A percentile compares a stretch with the other conserved stretches of the same genome.
Evolutionary conservation across 2,113 vertebrate species (phyloP).

Genomic region (Nicator chloris): DNA sequence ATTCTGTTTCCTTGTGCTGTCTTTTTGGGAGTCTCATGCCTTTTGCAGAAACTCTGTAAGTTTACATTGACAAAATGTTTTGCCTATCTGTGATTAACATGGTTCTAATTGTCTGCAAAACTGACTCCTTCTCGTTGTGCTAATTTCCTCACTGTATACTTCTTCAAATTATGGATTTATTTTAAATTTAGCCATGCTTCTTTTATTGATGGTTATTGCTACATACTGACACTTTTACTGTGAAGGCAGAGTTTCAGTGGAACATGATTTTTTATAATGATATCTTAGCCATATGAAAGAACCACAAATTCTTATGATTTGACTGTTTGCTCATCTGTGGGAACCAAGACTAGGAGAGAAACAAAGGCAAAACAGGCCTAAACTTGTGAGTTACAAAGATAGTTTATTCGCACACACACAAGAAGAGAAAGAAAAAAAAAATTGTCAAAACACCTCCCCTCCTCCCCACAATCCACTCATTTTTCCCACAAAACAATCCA

Average conservation of each 20-base stretch:
- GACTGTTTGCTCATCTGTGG: no score
- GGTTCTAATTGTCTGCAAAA: not conserved
- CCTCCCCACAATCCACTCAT: no score
- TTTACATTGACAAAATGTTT: not conserved
- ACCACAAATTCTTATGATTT: no score
- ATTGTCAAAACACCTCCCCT: no score
- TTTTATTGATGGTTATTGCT: not conserved
- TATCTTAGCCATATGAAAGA: no score
- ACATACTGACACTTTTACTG: not conserved
- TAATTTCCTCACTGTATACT: not conserved
- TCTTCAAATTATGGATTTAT: not conserved
- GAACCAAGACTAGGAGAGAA: no score
- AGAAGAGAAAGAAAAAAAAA: no score
- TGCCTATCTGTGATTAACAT: not conserved
- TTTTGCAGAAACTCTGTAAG: not conserved
- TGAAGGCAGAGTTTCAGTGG: not conserved
- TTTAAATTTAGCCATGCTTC: not conserved
- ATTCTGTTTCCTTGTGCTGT: not conserved
- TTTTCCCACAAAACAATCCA: no score
- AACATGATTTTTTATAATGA: not conserved
- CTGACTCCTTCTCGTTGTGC: not conserved
- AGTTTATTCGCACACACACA: no score
- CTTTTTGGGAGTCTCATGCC: accelerated
- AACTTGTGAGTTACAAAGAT: no score
- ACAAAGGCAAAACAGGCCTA: no score